Conservation (phyloP, 2,797 vertebrate genomes). For the Hozukius guyotensis region DNA sequence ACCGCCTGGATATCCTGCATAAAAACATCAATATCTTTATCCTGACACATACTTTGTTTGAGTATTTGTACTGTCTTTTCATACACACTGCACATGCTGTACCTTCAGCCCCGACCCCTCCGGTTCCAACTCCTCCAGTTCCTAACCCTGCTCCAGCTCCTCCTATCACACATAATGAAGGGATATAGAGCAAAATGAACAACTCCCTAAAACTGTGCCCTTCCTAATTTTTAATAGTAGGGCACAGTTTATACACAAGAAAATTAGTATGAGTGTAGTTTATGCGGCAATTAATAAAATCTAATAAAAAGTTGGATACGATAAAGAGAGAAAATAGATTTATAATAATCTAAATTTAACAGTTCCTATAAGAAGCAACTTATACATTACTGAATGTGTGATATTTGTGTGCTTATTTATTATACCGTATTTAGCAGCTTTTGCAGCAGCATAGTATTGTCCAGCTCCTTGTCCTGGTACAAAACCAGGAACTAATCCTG, state of each 20-base stretch:
- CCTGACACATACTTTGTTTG: neutral
- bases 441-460: constrained; percentile 54
- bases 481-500: constrained; percentile 11
- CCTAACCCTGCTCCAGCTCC: constrained; percentile 32
- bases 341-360: neutral
- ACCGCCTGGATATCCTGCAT: constrained; percentile 53
- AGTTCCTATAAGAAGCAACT: neutral
- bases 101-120: constrained; percentile 38
- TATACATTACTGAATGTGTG: neutral
- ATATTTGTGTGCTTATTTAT: neutral
- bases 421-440: constrained; percentile 63
- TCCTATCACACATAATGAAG: constrained; percentile 8
- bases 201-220: neutral
- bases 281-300: neutral
- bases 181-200: neutral
- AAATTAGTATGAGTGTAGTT: neutral
- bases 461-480: constrained; percentile 33
- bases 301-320: neutral
- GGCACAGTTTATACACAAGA: neutral
- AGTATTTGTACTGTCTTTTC: neutral
- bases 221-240: too few species aligned
- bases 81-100: neutral
- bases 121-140: neutral
- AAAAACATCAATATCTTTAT: constrained; percentile 14
- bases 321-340: neutral